Evolutionary conservation across 1,140 invertebrate species (phyloP).

Genomic region (Tetragonula clypearis): DNA sequence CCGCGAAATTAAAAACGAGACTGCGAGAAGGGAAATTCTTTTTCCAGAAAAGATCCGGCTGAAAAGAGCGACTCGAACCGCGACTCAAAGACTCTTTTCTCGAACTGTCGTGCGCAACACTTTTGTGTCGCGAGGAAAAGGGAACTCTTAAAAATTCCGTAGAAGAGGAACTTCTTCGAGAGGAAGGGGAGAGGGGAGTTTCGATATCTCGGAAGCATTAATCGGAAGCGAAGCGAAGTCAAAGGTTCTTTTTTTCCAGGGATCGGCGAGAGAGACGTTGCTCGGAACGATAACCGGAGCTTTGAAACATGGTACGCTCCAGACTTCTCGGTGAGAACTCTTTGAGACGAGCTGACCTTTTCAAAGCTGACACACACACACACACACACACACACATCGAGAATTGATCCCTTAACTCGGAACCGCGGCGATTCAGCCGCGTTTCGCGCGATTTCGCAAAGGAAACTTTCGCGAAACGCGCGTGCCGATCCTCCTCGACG

Average conservation of each 20-base stretch:
- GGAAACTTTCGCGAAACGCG: not conserved
- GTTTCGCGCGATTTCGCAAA: slow-evolving; percentile 17
- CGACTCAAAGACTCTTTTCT: no score
- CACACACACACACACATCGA: no score
- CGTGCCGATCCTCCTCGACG: no score
- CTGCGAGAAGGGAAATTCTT: no score
- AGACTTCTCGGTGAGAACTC: not conserved
- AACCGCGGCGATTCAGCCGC: not conserved
- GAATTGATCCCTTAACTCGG: not conserved
- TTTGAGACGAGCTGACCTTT: slow-evolving; percentile 23
- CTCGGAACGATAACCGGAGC: no score
- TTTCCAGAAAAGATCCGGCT: no score
- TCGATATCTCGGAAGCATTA: not conserved
- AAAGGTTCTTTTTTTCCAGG: not conserved
- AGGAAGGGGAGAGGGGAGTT: not conserved
- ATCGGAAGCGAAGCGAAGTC: not conserved
- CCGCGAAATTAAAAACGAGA: no score
- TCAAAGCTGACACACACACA: not conserved
- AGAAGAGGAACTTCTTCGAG: not conserved
- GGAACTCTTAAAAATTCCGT: not conserved
- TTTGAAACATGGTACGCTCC: not conserved
- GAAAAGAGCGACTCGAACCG: no score
- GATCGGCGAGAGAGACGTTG: not conserved
- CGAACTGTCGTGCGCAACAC: no score
- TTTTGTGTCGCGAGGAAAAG: no score